phyloP scores from a whole-genome alignment of 2,888 invertebrate genomes.

The Phasia obesa region DNA sequence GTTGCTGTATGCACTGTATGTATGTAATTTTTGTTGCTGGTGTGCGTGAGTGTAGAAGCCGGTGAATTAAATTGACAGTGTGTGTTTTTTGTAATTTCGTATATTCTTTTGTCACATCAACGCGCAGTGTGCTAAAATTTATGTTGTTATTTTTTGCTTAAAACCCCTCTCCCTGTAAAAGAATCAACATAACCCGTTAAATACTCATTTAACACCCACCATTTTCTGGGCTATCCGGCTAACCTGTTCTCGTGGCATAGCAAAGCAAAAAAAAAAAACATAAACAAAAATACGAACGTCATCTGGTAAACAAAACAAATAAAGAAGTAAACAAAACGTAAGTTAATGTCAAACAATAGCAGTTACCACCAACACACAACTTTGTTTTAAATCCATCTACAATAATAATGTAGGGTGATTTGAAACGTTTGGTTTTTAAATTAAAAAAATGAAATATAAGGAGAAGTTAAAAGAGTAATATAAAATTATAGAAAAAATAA shows the following conservation, averaged over 20 bases:
- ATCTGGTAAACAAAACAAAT: slow-evolving; percentile 41
- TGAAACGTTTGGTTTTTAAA: neutral
- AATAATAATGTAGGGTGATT: neutral
- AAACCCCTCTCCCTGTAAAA: neutral
- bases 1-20: slow-evolving; percentile 73
- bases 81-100: slow-evolving; percentile 7
- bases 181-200: slow-evolving; percentile 24
- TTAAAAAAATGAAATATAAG: no score
- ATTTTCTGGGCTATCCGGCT: slow-evolving; percentile 9
- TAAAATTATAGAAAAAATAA: no score
- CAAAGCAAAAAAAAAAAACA: slow-evolving; percentile 53
- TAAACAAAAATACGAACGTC: slow-evolving; percentile 53
- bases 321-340: slow-evolving; percentile 67
- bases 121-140: slow-evolving; percentile 61
- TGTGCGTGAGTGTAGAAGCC: slow-evolving; percentile 71
- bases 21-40: slow-evolving; percentile 34
- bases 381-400: neutral
- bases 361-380: neutral
- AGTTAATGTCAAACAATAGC: slow-evolving; percentile 35
- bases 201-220: slow-evolving; percentile 4
- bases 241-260: slow-evolving; percentile 6
- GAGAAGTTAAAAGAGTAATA: no score
- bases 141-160: slow-evolving; percentile 36
- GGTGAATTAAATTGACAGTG: slow-evolving; percentile 70
- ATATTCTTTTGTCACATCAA: slow-evolving; percentile 36